Conservation (phyloP, 2,888 invertebrate genomes). For the Drosophila rellima region DNA sequence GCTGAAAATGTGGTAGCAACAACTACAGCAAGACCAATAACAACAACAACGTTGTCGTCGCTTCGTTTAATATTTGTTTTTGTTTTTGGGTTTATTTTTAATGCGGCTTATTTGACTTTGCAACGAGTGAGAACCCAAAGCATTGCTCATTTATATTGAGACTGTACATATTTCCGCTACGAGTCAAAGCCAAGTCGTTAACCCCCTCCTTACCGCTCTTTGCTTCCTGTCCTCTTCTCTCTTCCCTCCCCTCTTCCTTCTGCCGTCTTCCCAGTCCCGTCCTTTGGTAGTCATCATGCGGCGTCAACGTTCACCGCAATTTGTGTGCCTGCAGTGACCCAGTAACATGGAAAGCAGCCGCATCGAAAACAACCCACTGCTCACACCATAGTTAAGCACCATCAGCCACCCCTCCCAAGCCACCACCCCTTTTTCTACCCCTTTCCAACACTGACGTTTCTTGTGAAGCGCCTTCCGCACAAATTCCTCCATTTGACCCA, state of each 20-base stretch:
- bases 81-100: slow-evolving; percentile 59
- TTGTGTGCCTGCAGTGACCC: slow-evolving; percentile 83
- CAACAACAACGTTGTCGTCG: slow-evolving; percentile 42
- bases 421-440: background rate
- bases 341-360: slow-evolving; percentile 79
- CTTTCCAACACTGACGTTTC: slow-evolving; percentile 42
- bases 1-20: slow-evolving; percentile 24
- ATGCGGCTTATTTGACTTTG: slow-evolving; percentile 73
- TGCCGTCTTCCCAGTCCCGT: background rate
- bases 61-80: slow-evolving; percentile 14
- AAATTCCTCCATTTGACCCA: slow-evolving; percentile 84
- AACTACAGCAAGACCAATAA: no score
- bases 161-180: slow-evolving; percentile 58
- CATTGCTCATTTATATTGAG: slow-evolving; percentile 80
- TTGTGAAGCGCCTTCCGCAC: slow-evolving; percentile 79
- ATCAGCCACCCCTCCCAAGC: slow-evolving; percentile 29
- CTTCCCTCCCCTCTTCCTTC: background rate
- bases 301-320: slow-evolving; percentile 72
- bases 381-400: slow-evolving; percentile 3
- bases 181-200: slow-evolving; percentile 41
- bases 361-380: slow-evolving; percentile 57
- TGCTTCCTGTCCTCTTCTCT: background rate
- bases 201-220: background rate
- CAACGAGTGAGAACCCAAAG: slow-evolving; percentile 45
- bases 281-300: slow-evolving; percentile 51